Evolutionary conservation across 2,797 vertebrate genomes (phyloP), one percentile per base, ranked within the genome.

Genomic region (Rhinophrynus dorsalis): DNA sequence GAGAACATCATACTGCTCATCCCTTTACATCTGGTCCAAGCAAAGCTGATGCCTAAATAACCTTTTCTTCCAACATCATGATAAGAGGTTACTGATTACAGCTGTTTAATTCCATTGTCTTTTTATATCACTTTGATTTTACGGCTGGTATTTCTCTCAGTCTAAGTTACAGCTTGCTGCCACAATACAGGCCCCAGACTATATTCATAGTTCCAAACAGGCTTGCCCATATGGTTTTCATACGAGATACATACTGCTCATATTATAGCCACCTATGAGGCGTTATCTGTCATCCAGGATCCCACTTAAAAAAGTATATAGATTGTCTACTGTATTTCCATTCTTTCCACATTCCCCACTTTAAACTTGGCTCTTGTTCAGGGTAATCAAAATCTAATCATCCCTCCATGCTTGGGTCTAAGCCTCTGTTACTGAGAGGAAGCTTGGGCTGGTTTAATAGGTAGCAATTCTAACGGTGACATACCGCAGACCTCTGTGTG

Each of bases 301-400:
- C 80, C 80, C 0, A 3, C 80, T 80, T 79, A 77, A 76, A 83
- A n/a, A n/a, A 82, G 80, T 81, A 84, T 83, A 82, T 86, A 82
- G 83, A 85, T 83, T 77, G 83, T 83, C 83, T 83, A 56, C 81
- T 83, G 80, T 78, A 78, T 86, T 86, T 86, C 85, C 82, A 84
- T 80, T 79, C 77, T 40, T 80, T 76, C 83, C 44, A 0, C 64
- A 6, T 79, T 83, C 80, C 77, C 79, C 79, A 81, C 80, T 84
- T 83, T 62, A 80, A 79, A 77, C 72, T 71, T 85, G 83, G 83
- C 81, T 70, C 66, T 5, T 4, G 80, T 84, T 83, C 84, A 86
- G 82, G 70, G 68, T 82, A 83, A 84, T 83, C 83, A 83, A 80
- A 84, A 83, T 72, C 78, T 81, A 82, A 83, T 84, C 80, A 82